Evolutionary conservation across 2,797 vertebrate genomes (phyloP), one percentile per base, ranked within the genome.

Genomic region (Rhincodon typus): DNA sequence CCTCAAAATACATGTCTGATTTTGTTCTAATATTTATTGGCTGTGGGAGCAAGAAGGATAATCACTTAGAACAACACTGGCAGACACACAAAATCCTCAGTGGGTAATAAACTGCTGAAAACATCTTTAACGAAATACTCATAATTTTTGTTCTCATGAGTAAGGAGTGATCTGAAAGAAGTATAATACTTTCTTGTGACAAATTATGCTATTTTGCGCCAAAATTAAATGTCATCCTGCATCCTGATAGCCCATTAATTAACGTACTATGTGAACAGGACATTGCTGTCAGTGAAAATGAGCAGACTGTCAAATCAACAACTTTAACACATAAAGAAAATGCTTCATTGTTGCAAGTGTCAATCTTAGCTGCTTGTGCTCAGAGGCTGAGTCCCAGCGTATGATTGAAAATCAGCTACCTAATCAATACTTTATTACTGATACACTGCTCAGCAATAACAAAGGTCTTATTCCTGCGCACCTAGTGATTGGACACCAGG

Each of bases 161-260:
- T 93, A 38, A 93, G 34, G 62, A 23, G 34, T n/a, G 62, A 93
- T 69, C 62, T 93, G 34, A 93, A 93, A 67, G 90, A 93, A 93
- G 6, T 84, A 46, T 38, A 67, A 66, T 38, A n/a, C 67, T 93
- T 38, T 93, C 57, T 62, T 42, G 7, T 42, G 34, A 93, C 62
- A 42, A 93, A 93, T 93, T n/a, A 93, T 69, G 30, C 62, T 67
- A 69, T 69, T 10, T 93, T 93, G 90, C 27, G 69, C 42, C 67
- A 93, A 93, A 93, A 67, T 93, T 67, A 93, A 93, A 93, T 93
- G 90, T 93, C 90, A 93, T 93, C n/a, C 21, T 10, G 38, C 10
- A 21, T n/a, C n/a, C n/a, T 93, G 90, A 19, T 10, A 93, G 21
- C 66, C 57, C 10, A 93, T 67, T 93, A 69, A 69, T 93, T 69